Evolutionary conservation across 1,140 invertebrate species (phyloP), one percentile per base, ranked within the genome.

Genomic region (Glossosoma conforme): DNA sequence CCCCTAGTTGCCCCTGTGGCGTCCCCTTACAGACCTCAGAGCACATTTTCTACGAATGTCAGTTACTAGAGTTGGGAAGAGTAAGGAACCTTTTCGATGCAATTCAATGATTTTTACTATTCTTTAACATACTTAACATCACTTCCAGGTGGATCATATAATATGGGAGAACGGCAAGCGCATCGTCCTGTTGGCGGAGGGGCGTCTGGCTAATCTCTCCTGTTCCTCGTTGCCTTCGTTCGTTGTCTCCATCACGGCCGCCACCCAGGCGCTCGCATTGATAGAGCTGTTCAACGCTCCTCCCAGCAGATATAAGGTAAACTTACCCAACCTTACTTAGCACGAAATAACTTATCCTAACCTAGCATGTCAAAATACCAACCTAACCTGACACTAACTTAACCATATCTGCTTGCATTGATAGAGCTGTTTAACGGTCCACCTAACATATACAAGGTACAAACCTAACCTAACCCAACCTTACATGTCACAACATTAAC

Each of bases 231-330:
- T 98, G 67, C 94, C 96, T 36, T 97, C 94, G 14, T 97, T 98
- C 76, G 93, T 97, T 58, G 93, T 95, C 13, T 96, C 92, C 18
- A 94, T 97, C 54, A 95, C 93, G 30, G 90, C 92, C 15, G 89
- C 91, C 52, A 95, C 93, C 35, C 93, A 97, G 77, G 93, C 93
- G 10, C 71, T 98, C 46, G 95, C 95, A 30, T 75, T 98, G 36
- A 97, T 98, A 65, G 95, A 98, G 74, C 76, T 98, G 4, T 98
- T 92, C 66, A 97, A 97, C 77, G 95, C 94, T 8, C 94, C 94
- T 10, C 71, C 81, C 33, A 92, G 93, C 21, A 80, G 94, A 53
- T 98, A 98, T 68, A 98, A 97, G 75, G 70, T 74, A 40, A 38
- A 17, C 9, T 10, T 36, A 8, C 6, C 25, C 25, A 28, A 8